phyloP scores from a whole-genome alignment of 2,113 vertebrate species.

The Alligator sinensis region DNA sequence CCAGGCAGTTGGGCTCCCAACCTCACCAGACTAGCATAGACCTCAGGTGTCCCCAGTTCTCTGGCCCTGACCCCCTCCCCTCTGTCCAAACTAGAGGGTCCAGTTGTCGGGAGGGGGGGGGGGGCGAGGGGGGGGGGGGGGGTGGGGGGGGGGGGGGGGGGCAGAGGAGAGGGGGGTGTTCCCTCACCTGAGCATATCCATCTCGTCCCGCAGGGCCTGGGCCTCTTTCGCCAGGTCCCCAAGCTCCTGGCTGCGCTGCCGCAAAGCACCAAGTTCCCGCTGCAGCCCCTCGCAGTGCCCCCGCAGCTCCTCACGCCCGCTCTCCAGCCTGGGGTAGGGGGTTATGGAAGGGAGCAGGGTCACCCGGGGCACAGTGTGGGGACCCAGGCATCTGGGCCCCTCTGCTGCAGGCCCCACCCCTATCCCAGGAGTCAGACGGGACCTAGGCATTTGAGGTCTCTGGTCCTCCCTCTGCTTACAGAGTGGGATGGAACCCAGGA shows the following conservation, averaged over 20 bases:
- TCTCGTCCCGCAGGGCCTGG: slow-evolving; percentile 90
- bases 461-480: too few relatives aligned
- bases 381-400: background rate
- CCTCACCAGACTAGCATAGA: too few relatives aligned
- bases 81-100: too few relatives aligned
- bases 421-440: background rate
- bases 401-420: background rate
- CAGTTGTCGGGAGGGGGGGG: too few relatives aligned
- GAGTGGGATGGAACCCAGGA: background rate
- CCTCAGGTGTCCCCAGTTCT: too few relatives aligned
- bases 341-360: too few relatives aligned
- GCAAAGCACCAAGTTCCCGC: slow-evolving; percentile 82
- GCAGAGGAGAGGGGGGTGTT: too few relatives aligned
- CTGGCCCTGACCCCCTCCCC: too few relatives aligned
- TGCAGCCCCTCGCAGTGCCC: slow-evolving; percentile 80
- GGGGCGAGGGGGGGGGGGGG: too few relatives aligned
- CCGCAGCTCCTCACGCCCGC: slow-evolving; percentile 83
- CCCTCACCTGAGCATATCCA: slow-evolving; percentile 91
- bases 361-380: too few relatives aligned
- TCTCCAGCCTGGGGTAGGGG: slow-evolving; percentile 82
- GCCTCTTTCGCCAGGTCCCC: slow-evolving; percentile 90
- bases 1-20: too few relatives aligned
- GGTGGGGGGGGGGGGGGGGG: too few relatives aligned
- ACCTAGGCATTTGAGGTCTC: background rate
- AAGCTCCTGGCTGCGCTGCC: slow-evolving; percentile 87